These are phyloP conservation scores for Caradrina clavipalpis DNA, from an alignment of 2,888 invertebrate species.

Conservation along the genomic window DNA sequence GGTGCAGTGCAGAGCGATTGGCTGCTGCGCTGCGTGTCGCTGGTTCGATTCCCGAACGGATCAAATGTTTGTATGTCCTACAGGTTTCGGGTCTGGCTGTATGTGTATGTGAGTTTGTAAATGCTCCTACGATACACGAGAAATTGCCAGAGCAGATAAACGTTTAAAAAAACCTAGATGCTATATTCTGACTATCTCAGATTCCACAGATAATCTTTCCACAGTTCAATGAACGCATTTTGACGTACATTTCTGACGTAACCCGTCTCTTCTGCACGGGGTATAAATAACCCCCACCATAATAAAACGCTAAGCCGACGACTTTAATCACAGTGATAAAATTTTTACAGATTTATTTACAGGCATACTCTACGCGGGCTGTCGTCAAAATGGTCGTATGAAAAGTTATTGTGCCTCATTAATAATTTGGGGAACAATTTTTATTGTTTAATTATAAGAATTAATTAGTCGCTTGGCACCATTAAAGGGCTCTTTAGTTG, in stretches of 20 bases:
- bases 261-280: slow-evolving; percentile 64
- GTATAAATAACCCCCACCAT: slow-evolving; percentile 64
- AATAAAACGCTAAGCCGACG: slow-evolving; percentile 75
- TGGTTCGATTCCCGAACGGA: too few species aligned
- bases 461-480: slow-evolving; percentile 10
- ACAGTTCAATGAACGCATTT: slow-evolving; percentile 12
- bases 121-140: too few species aligned
- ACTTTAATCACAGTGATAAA: slow-evolving; percentile 76
- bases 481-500: neutral
- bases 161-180: too few species aligned
- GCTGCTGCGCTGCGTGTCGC: too few species aligned
- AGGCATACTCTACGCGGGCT: slow-evolving; percentile 32
- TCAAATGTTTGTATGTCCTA: too few species aligned
- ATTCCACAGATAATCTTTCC: neutral
- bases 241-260: slow-evolving; percentile 59
- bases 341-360: slow-evolving; percentile 66
- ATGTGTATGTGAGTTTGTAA: too few species aligned
- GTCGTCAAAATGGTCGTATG: slow-evolving; percentile 44
- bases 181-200: neutral
- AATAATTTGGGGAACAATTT: slow-evolving; percentile 49
- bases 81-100: too few species aligned
- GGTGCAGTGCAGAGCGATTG: too few species aligned
- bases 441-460: slow-evolving; percentile 36
- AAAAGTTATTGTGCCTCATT: slow-evolving; percentile 59
- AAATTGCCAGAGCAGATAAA: too few species aligned